Conservation (phyloP, 2,113 vertebrate genomes). For the Trematomus loennbergii region DNA sequence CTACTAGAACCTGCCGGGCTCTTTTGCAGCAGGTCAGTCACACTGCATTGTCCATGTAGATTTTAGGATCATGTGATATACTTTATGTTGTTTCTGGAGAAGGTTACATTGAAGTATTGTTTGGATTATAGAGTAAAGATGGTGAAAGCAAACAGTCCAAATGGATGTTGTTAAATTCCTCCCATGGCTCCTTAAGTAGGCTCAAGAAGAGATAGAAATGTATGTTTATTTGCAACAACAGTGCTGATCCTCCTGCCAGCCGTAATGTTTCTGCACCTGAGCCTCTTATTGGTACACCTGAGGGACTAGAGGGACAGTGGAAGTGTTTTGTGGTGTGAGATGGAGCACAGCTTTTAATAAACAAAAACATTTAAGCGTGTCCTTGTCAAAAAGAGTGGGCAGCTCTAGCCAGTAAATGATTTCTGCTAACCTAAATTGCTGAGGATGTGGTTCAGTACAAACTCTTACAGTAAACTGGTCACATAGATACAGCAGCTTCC, state of each 20-base stretch:
- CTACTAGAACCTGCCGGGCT: slow-evolving; percentile 79
- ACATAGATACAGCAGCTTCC: background rate
- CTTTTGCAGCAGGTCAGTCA: slow-evolving; percentile 81
- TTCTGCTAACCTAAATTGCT: slow-evolving; percentile 20
- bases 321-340: background rate
- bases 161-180: background rate
- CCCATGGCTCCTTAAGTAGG: background rate
- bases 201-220: background rate
- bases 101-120: background rate
- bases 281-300: background rate
- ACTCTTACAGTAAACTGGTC: background rate
- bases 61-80: background rate
- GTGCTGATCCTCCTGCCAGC: background rate
- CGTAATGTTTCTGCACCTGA: background rate
- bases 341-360: slow-evolving; percentile 11
- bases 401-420: slow-evolving; percentile 18
- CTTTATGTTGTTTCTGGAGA: background rate
- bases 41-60: background rate
- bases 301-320: background rate
- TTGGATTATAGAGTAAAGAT: background rate
- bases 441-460: slow-evolving; percentile 31
- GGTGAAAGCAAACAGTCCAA: background rate
- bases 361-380: slow-evolving; percentile 7
- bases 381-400: slow-evolving; percentile 31
- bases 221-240: background rate